phyloP scores from a whole-genome alignment of 92 coral and sea anemone species.

The Actinostola sp. region DNA sequence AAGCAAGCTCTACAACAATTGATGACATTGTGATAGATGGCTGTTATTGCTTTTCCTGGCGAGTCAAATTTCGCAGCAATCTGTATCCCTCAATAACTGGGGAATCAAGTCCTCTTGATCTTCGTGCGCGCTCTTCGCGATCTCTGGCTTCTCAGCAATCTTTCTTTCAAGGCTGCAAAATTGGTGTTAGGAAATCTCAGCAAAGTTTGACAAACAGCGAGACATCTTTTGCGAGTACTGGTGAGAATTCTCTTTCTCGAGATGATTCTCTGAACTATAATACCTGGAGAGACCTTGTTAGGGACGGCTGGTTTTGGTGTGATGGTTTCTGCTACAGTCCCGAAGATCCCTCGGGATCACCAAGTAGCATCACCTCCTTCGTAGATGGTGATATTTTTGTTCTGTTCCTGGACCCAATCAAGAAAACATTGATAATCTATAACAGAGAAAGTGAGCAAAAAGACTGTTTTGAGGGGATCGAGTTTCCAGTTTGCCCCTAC shows the following conservation, averaged over 20 bases:
- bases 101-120: neutral
- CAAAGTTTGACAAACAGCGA: conserved; percentile 18
- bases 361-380: conserved; percentile 33
- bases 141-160: conserved; percentile 22
- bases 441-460: conserved; percentile 16
- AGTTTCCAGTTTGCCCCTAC: conserved; percentile 35
- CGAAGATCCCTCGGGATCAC: neutral
- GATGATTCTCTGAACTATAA: conserved; percentile 3
- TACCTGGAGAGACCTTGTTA: conserved; percentile 4
- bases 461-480: conserved; percentile 19
- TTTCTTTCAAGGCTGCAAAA: conserved; percentile 31
- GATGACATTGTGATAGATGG: conserved; percentile 46
- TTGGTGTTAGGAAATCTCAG: conserved; percentile 27
- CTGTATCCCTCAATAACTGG: neutral
- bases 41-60: conserved; percentile 37
- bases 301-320: conserved; percentile 40
- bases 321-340: conserved; percentile 37
- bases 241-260: neutral
- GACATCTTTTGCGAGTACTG: conserved; percentile 4
- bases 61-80: conserved; percentile 28
- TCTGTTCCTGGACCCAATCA: conserved; percentile 33
- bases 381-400: conserved; percentile 46
- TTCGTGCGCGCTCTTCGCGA: neutral
- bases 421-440: conserved; percentile 29
- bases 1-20: conserved; percentile 26